phyloP scores from a whole-genome alignment of 1,140 invertebrate genomes.

The Lineus longissimus region DNA sequence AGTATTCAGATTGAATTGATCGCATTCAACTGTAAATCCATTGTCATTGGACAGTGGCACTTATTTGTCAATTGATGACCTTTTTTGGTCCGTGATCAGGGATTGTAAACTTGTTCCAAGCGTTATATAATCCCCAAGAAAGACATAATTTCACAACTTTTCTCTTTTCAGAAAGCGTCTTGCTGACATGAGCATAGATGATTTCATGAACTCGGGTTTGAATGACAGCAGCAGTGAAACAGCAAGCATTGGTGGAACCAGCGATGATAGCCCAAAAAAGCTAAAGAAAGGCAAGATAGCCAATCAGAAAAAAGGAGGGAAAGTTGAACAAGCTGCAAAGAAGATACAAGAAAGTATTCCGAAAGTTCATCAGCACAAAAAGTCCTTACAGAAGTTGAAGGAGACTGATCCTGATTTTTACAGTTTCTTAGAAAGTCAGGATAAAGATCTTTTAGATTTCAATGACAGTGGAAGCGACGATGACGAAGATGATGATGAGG shows the following conservation, averaged over 20 bases:
- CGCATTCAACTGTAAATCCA: no score
- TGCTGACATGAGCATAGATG: conserved; percentile 4
- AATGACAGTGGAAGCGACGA: not conserved
- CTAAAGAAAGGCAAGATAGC: not conserved
- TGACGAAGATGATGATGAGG: not conserved
- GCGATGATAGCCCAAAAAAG: not conserved
- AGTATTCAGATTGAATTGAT: no score
- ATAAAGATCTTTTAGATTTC: not conserved
- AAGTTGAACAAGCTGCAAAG: not conserved
- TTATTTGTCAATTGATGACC: no score
- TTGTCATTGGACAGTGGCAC: no score
- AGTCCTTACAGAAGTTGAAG: not conserved
- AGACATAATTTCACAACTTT: no score
- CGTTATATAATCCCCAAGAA: no score
- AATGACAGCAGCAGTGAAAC: not conserved
- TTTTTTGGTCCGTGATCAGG: no score
- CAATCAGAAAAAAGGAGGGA: not conserved
- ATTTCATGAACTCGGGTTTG: not conserved
- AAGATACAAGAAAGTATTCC: not conserved
- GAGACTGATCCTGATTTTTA: conserved; percentile 3
- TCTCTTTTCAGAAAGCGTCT: not conserved
- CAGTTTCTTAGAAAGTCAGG: not conserved
- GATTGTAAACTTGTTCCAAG: no score
- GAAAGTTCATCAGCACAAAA: not conserved
- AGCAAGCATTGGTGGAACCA: not conserved